phyloP scores from a whole-genome alignment of 2,888 invertebrate species.

The Agriopis marginaria region DNA sequence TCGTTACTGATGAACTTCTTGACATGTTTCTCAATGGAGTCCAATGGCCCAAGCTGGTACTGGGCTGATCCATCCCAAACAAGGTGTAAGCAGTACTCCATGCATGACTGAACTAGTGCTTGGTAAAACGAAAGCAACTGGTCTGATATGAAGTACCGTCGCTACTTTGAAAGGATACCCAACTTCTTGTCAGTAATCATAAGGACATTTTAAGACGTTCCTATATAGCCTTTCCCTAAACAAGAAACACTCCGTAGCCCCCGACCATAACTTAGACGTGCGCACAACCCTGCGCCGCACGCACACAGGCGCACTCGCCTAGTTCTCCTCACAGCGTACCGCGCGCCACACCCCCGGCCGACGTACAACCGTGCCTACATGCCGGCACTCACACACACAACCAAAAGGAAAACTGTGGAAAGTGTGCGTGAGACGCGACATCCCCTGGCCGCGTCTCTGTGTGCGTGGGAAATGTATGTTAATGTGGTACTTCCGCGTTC shows the following conservation, averaged over 20 bases:
- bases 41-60: too few species aligned
- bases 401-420: conserved; percentile 56
- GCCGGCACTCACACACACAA: conserved; percentile 73
- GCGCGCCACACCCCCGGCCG: conserved; percentile 76
- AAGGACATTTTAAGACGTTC: too few species aligned
- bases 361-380: conserved; percentile 57
- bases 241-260: conserved; percentile 2
- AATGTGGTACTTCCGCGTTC: conserved; percentile 81
- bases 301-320: conserved; percentile 56
- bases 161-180: too few species aligned
- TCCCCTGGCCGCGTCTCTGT: conserved; percentile 52
- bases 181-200: too few species aligned
- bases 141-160: too few species aligned
- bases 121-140: too few species aligned
- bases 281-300: conserved; percentile 42
- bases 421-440: conserved; percentile 46
- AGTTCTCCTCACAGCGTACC: conserved; percentile 58
- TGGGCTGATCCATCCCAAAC: too few species aligned
- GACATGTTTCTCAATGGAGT: too few species aligned
- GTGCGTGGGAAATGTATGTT: conserved; percentile 78
- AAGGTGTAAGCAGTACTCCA: too few species aligned
- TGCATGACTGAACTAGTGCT: too few species aligned
- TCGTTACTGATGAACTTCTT: too few species aligned
- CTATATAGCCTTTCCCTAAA: not conserved
- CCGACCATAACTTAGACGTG: conserved; percentile 52